A percentile compares a stretch with the other conserved stretches of the same genome.
Conservation (phyloP, 2,888 invertebrate genomes). For the Hedychridium roseum region DNA sequence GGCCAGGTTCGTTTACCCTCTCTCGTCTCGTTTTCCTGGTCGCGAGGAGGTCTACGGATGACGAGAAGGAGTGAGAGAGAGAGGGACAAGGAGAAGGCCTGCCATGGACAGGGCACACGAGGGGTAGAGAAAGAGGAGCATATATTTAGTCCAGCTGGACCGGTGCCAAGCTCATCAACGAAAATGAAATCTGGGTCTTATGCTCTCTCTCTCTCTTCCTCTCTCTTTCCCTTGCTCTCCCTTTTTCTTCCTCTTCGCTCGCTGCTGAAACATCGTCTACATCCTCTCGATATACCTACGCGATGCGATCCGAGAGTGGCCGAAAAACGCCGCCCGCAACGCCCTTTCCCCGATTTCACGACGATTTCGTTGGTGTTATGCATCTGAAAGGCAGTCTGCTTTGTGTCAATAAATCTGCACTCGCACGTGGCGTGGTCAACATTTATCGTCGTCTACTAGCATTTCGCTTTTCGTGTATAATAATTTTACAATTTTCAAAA, state of each 20-base stretch:
- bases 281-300: conserved; percentile 28
- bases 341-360: no score
- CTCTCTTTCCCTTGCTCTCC: conserved; percentile 13
- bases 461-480: no score
- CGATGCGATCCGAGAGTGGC: no score
- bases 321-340: no score
- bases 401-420: no score
- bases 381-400: not conserved
- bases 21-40: no score
- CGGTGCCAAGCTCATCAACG: conserved; percentile 63
- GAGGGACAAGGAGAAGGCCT: conserved; percentile 9
- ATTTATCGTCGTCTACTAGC: no score
- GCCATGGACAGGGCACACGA: conserved; percentile 19
- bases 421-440: no score
- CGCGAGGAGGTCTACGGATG: no score
- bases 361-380: not conserved
- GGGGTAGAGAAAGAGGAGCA: conserved; percentile 45
- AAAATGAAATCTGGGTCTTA: conserved; percentile 64
- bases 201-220: conserved; percentile 38
- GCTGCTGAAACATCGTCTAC: conserved; percentile 34
- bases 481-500: no score
- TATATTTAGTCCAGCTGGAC: conserved; percentile 63
- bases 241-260: conserved; percentile 13
- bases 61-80: conserved; percentile 22
- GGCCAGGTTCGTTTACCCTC: no score